Base-by-base conservation (phyloP, 2,888 invertebrate species). In the Lobophora halterata region DNA sequence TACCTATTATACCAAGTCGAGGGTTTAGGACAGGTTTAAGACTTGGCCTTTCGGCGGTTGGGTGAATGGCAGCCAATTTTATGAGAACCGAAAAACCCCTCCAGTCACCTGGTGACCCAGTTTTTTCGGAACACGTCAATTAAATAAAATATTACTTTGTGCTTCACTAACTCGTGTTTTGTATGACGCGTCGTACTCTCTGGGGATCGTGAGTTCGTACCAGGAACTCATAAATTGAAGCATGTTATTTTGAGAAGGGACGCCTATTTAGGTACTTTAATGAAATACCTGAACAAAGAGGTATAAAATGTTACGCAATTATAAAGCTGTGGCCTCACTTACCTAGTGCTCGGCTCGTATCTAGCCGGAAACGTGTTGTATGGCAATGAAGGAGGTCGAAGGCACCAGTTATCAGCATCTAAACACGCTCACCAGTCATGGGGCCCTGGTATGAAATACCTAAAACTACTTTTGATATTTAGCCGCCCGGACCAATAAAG, bases 331-430 rank as follows among this genome's bases (percentile, higher is more conserved):
- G 49, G 45, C 46, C 44, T 48, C 28, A 32, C 25, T 30, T 38
- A 31, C 26, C 45, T 43, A 43, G 52, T 44, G 46, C 62, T 59
- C 64, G 69, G 46, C 62, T 59, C 64, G 69, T 65, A 60, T 60
- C 61, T 63, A 75, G 69, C 71, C 80, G 81, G 82, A 80, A 81
- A 75, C 72, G 58, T 47, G 55, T 57, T 65, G 61, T 71, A 74
- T 74, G 79, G 79, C 79, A 76, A 77, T 77, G 76, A 73, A 71
- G 57, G 64, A 65, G 77, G 74, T 77, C 72, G 62, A 70, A 77
- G 69, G 63, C 70, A 67, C 67, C 56, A 63, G 61, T 72, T 79
- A 79, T 79, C 77, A 72, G 61, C 71, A 78, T 77, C 78, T 74
- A 57, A 67, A 65, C 67, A 69, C 64, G 65, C 65, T 63, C 59